Evolutionary conservation across 1,140 invertebrate genomes (phyloP).

Genomic region (Drosophila sp.): DNA sequence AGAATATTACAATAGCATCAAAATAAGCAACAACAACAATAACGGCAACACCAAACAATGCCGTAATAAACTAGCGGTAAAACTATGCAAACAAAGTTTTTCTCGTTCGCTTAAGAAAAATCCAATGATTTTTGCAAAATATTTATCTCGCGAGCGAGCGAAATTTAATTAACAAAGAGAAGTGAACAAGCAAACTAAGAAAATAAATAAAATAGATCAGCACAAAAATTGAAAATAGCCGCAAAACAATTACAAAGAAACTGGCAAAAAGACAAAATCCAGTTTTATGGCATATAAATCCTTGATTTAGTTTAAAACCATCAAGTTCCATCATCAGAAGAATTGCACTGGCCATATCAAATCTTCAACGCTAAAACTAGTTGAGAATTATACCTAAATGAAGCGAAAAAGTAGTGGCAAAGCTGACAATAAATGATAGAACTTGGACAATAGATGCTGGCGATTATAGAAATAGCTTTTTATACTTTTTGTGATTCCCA

Average conservation of each 20-base stretch:
- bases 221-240: neutral
- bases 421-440: no score
- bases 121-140: neutral
- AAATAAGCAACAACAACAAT: constrained; percentile 66
- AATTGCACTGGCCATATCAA: no score
- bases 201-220: neutral
- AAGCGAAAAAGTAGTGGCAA: no score
- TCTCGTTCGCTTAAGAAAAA: constrained; percentile 35
- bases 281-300: no score
- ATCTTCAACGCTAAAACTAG: no score
- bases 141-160: neutral
- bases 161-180: constrained; percentile 9
- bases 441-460: no score
- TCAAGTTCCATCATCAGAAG: no score
- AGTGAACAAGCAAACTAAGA: neutral
- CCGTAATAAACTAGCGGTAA: constrained; percentile 70
- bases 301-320: no score
- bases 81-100: constrained; percentile 58
- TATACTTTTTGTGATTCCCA: no score
- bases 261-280: constrained; percentile 14
- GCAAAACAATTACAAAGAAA: constrained; percentile 31
- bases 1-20: constrained; percentile 69
- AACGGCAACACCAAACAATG: constrained; percentile 51
- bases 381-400: no score
- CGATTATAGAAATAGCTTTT: no score